Evolutionary conservation across 2,113 vertebrate species (phyloP).

Genomic region (Ivindomyrus marchei): DNA sequence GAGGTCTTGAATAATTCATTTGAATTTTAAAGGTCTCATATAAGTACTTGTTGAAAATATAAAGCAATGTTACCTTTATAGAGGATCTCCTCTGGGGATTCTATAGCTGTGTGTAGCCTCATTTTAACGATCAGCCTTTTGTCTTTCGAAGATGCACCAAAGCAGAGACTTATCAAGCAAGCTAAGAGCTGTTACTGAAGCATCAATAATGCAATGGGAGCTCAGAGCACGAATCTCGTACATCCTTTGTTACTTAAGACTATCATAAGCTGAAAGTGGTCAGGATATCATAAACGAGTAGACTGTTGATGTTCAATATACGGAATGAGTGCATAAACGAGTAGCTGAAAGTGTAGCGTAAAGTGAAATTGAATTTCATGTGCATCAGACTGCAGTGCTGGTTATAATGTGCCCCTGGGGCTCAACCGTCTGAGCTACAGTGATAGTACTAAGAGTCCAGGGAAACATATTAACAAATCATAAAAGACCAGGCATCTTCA

Average conservation of each 20-base stretch:
- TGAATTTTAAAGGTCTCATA: constrained; percentile 41
- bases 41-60: constrained; percentile 41
- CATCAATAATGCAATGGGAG: background rate
- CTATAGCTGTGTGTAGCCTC: background rate
- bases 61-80: constrained; percentile 39
- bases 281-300: background rate
- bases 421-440: background rate
- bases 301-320: background rate
- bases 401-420: background rate
- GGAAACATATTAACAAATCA: constrained; percentile 1
- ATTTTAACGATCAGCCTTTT: background rate
- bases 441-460: background rate
- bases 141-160: background rate
- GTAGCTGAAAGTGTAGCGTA: background rate
- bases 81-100: background rate
- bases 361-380: constrained; percentile 1
- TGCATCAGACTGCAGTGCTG: background rate
- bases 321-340: background rate
- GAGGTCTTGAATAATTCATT: constrained; percentile 49
- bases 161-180: background rate
- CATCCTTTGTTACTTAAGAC: background rate
- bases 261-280: background rate
- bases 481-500: background rate
- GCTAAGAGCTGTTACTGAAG: background rate
- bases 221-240: background rate